Percentiles rank a stretch among this genome's conserved stretches.
Evolutionary conservation across 2,113 vertebrate genomes (phyloP).

Genomic region (Myotis brandtii): DNA sequence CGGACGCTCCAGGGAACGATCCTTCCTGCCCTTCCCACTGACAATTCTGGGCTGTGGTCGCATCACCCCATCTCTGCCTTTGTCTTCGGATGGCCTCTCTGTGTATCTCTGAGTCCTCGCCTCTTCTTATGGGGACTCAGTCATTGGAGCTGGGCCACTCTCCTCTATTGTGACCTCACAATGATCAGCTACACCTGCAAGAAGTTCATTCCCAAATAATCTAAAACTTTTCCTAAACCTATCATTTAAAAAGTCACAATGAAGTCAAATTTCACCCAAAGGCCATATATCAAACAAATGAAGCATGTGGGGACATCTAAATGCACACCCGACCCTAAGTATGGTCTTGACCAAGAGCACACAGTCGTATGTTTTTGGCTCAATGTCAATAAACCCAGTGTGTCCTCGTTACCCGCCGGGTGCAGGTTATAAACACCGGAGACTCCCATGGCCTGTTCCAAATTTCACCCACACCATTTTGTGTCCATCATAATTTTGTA

Average conservation of each 20-base stretch:
- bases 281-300: no score
- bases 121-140: no score
- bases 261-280: background rate
- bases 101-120: background rate
- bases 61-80: background rate
- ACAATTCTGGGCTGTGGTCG: background rate
- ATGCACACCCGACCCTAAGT: no score
- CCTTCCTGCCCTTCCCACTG: background rate
- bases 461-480: fast-evolving
- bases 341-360: no score
- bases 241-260: background rate
- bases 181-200: background rate
- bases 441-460: background rate
- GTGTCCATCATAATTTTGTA: background rate
- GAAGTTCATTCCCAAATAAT: background rate
- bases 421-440: fast-evolving
- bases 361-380: fast-evolving
- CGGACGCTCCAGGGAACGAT: background rate
- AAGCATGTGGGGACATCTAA: background rate
- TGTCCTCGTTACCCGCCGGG: fast-evolving
- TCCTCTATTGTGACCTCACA: background rate
- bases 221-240: background rate
- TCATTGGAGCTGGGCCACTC: background rate
- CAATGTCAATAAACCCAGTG: fast-evolving
- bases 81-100: background rate